Conservation (phyloP, 1,140 invertebrate genomes). For the Scaptomyza montana region DNA sequence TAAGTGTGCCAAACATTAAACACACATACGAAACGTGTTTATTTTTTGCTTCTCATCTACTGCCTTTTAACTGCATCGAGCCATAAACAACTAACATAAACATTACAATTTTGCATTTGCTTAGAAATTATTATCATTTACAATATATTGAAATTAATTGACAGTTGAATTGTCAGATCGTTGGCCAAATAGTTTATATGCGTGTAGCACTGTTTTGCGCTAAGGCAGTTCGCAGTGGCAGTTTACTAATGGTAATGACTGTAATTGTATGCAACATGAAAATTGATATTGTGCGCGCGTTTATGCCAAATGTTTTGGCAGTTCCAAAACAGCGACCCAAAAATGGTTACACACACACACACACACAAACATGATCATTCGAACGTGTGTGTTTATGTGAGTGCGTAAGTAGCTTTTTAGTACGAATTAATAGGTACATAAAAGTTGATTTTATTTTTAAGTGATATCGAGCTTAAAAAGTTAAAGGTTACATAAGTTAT, state of each 20-base stretch:
- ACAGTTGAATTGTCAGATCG: slow-evolving; percentile 80
- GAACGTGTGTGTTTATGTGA: background rate
- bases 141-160: slow-evolving; percentile 83
- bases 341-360: slow-evolving; percentile 51
- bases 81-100: slow-evolving; percentile 78
- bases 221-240: slow-evolving; percentile 61
- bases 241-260: slow-evolving; percentile 82
- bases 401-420: slow-evolving; percentile 7
- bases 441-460: no score
- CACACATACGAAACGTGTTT: slow-evolving; percentile 53
- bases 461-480: background rate
- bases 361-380: slow-evolving; percentile 7
- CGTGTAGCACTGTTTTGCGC: background rate
- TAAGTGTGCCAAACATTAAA: slow-evolving; percentile 45
- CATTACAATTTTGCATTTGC: slow-evolving; percentile 73
- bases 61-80: slow-evolving; percentile 56
- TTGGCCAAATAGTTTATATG: slow-evolving; percentile 76
- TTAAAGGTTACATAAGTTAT: background rate
- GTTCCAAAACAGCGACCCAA: slow-evolving; percentile 54
- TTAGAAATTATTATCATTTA: slow-evolving; percentile 79
- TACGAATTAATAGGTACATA: no score
- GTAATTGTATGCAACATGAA: slow-evolving; percentile 77
- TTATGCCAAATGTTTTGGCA: slow-evolving; percentile 76
- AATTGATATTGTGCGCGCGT: slow-evolving; percentile 73
- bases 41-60: slow-evolving; percentile 10